phyloP scores from a whole-genome alignment of 2,888 invertebrate species.

The Megalurothrips usitatus region DNA sequence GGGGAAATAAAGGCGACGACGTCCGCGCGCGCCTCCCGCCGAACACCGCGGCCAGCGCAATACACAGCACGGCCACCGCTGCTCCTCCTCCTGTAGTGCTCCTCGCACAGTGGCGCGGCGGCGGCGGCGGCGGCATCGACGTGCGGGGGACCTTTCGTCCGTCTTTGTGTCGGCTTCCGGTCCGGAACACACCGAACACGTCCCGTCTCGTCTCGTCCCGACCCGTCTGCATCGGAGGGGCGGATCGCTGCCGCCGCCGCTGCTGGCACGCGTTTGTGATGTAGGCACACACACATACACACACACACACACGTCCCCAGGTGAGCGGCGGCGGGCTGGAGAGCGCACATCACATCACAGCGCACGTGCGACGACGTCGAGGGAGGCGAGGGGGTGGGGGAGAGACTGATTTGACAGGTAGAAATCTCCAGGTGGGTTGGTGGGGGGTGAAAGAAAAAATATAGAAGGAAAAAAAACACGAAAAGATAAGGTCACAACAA shows the following conservation, averaged over 20 bases:
- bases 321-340: not conserved
- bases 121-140: not conserved
- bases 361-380: no score
- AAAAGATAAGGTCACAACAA: no score
- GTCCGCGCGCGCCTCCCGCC: not conserved
- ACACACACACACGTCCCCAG: not conserved
- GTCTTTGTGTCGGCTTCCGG: constrained; percentile 10
- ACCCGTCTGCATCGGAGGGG: not conserved
- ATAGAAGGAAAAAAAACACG: no score
- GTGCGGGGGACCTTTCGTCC: not conserved
- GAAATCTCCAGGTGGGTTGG: no score
- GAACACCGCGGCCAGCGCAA: not conserved
- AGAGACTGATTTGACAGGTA: no score
- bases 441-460: no score
- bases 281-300: no score
- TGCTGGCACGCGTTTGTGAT: no score
- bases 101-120: not conserved
- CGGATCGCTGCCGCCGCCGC: no score
- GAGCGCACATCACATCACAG: no score
- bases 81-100: not conserved
- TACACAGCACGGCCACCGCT: constrained; percentile 1
- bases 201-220: not conserved
- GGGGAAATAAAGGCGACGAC: not conserved
- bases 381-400: no score
- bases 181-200: constrained; percentile 16